phyloP scores from a whole-genome alignment of 2,888 invertebrate genomes.

The Parnassius mnemosyne region DNA sequence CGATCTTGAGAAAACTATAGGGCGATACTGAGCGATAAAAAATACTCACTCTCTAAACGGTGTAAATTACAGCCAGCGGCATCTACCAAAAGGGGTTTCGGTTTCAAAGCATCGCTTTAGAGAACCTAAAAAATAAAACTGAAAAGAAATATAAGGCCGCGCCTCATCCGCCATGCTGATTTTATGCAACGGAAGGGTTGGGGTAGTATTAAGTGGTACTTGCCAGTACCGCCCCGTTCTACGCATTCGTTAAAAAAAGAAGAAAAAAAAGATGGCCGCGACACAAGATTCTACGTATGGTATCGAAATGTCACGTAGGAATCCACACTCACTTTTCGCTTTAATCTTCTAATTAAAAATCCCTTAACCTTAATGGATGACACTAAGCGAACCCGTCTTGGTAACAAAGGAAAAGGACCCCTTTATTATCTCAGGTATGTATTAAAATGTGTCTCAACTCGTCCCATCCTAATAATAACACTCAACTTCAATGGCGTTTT shows the following conservation, averaged over 20 bases:
- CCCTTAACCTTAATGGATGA: conserved; percentile 37
- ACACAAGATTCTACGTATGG: conserved; percentile 40
- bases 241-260: conserved; percentile 53
- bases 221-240: conserved; percentile 66
- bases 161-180: conserved; percentile 72
- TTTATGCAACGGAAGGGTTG: conserved; percentile 67
- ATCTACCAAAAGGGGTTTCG: conserved; percentile 62
- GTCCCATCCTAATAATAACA: conserved; percentile 15
- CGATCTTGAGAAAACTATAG: conserved; percentile 25
- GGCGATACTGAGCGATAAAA: conserved; percentile 40
- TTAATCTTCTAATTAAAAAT: conserved; percentile 67
- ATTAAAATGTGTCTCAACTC: conserved; percentile 15
- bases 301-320: conserved; percentile 39
- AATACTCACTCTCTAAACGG: conserved; percentile 51
- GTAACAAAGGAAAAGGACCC: conserved; percentile 22
- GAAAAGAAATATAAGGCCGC: conserved; percentile 56
- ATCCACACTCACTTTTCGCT: conserved; percentile 36
- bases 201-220: conserved; percentile 73
- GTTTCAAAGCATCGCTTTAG: conserved; percentile 62
- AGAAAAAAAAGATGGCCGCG: conserved; percentile 58
- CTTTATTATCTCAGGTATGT: conserved; percentile 13
- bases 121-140: conserved; percentile 56
- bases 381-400: conserved; percentile 30
- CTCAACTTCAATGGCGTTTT: no score
- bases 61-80: conserved; percentile 70